Evolutionary conservation across 2,888 invertebrate genomes (phyloP).

Genomic region (Limenitis camilla): DNA sequence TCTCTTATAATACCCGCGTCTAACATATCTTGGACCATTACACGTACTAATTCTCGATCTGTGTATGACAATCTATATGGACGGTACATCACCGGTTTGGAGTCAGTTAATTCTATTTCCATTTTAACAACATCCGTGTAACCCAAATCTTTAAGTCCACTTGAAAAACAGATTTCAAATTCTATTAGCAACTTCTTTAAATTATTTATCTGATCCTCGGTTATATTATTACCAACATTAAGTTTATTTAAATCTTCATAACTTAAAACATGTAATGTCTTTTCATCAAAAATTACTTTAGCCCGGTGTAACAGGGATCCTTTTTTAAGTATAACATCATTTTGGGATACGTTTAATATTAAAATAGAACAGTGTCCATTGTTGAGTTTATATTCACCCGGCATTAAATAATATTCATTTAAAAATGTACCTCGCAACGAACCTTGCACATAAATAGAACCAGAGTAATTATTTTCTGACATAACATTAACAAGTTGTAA

Average conservation of each 20-base stretch:
- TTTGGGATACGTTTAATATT: neutral
- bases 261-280: too few species aligned
- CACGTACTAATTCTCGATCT: neutral
- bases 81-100: too few species aligned
- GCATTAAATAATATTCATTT: neutral
- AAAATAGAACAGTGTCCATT: neutral
- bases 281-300: neutral
- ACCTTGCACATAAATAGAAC: neutral
- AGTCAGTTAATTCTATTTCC: neutral
- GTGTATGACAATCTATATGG: neutral
- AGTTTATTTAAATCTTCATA: too few species aligned
- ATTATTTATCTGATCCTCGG: too few species aligned
- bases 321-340: neutral
- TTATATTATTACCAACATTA: too few species aligned
- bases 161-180: neutral
- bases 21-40: neutral
- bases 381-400: neutral
- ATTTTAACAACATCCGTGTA: neutral
- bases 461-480: neutral
- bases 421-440: neutral
- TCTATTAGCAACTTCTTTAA: neutral
- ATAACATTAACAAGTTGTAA: neutral
- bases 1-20: neutral
- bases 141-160: neutral
- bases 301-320: too few species aligned